Evolutionary conservation across 2,797 vertebrate species (phyloP).

Genomic region (Enteromius trimaculatus): DNA sequence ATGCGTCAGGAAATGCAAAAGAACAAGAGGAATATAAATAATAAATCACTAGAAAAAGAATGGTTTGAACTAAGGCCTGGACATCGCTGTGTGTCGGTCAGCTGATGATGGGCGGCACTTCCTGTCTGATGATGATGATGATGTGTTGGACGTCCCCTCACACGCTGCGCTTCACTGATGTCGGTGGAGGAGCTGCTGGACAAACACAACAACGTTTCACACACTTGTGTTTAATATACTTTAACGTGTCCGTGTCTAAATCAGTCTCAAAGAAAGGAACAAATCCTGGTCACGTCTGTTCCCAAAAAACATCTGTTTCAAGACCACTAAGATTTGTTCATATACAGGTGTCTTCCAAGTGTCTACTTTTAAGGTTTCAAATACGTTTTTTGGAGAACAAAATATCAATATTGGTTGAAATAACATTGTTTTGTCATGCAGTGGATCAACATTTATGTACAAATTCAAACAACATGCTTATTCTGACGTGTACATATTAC

Average conservation of each 20-base stretch:
- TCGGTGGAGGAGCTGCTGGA: constrained; percentile 11
- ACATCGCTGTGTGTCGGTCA: constrained; percentile 46
- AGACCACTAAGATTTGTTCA: background rate
- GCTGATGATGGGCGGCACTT: constrained; percentile 53
- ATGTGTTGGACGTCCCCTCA: constrained; percentile 30
- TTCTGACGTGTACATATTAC: too few species aligned
- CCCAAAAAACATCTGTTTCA: too few species aligned
- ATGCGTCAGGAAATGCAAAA: constrained; percentile 42
- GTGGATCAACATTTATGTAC: too few species aligned
- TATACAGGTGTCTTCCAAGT: background rate
- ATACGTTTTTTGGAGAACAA: too few species aligned
- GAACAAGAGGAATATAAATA: constrained; percentile 59
- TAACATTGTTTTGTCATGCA: too few species aligned
- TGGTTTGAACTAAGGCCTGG: constrained; percentile 20
- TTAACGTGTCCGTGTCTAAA: background rate
- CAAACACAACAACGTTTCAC: background rate
- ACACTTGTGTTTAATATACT: background rate
- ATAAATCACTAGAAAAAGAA: constrained; percentile 31
- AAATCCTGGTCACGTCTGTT: background rate
- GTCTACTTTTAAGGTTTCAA: too few species aligned
- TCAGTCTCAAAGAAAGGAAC: background rate
- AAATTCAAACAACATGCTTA: too few species aligned
- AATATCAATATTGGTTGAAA: too few species aligned
- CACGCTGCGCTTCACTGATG: constrained; percentile 20
- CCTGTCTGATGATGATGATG: constrained; percentile 14